Conservation (phyloP, 2,113 vertebrate species). For the Neofelis nebulosa region DNA sequence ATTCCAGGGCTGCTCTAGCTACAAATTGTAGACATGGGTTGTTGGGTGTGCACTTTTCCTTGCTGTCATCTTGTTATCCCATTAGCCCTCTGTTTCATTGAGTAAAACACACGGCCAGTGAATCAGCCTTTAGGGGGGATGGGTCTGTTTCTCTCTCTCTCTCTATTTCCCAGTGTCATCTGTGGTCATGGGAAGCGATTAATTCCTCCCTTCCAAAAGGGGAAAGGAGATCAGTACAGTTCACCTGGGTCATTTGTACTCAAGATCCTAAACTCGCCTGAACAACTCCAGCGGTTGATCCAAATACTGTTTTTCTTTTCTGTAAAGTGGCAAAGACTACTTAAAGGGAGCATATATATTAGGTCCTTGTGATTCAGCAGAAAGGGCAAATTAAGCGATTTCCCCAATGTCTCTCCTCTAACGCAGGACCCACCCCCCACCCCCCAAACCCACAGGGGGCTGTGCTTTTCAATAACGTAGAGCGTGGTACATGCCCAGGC, state of each 20-base stretch:
- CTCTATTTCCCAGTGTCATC: constrained; percentile 36
- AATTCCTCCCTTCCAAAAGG: constrained; percentile 37
- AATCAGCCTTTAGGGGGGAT: background rate
- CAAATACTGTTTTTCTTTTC: constrained; percentile 71
- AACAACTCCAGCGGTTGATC: constrained; percentile 46
- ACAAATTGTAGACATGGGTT: background rate
- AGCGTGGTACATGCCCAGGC: background rate
- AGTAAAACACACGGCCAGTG: background rate
- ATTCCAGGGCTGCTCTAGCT: rapidly evolving
- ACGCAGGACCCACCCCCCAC: background rate
- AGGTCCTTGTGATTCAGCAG: constrained; percentile 32
- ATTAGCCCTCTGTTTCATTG: background rate
- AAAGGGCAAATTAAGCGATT: constrained; percentile 41
- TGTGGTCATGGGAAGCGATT: background rate
- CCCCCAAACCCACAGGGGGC: background rate
- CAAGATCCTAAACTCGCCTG: constrained; percentile 46
- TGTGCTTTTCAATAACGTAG: constrained; percentile 32
- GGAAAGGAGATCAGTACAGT: constrained; percentile 39
- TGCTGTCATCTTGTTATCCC: constrained; percentile 30
- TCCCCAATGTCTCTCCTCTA: background rate
- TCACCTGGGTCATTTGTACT: constrained; percentile 26
- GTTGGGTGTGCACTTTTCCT: background rate
- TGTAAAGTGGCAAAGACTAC: constrained; percentile 59
- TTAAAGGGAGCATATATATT: background rate
- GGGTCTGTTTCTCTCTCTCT: constrained; percentile 40